Conservation (phyloP, 1,140 invertebrate genomes). For the Aculops lycopersici region DNA sequence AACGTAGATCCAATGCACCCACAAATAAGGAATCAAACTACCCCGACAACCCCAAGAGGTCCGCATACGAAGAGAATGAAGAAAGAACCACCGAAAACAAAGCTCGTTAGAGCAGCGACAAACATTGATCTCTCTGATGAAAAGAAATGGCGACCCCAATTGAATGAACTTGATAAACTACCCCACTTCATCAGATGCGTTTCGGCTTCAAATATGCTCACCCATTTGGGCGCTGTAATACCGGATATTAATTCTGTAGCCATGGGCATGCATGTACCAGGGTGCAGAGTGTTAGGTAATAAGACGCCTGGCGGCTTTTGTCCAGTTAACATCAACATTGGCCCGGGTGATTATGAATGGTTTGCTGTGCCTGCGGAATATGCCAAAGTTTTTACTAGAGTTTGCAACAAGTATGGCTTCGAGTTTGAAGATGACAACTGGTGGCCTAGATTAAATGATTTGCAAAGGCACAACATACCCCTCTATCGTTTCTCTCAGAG, state of each 20-base stretch:
- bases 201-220: conserved; percentile 18
- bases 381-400: conserved; percentile 19
- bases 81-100: too few species aligned
- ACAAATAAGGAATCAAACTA: too few species aligned
- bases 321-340: conserved; percentile 24
- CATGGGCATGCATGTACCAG: conserved; percentile 22
- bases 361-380: conserved; percentile 22
- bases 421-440: conserved; percentile 12
- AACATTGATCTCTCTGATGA: conserved; percentile 24
- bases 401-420: conserved; percentile 20
- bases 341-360: conserved; percentile 26
- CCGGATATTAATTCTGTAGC: conserved; percentile 25
- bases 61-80: too few species aligned
- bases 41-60: too few species aligned
- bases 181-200: conserved; percentile 20
- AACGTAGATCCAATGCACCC: too few species aligned
- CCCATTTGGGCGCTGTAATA: conserved; percentile 22
- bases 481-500: conserved; percentile 24
- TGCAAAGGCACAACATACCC: conserved; percentile 19
- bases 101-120: conserved; percentile 21
- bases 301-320: conserved; percentile 25
- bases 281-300: conserved; percentile 18
- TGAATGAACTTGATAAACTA: conserved; percentile 21
- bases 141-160: conserved; percentile 19
- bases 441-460: conserved; percentile 22